phyloP scores from a whole-genome alignment of 2,888 invertebrate genomes.

The Melinaea menophilus region DNA sequence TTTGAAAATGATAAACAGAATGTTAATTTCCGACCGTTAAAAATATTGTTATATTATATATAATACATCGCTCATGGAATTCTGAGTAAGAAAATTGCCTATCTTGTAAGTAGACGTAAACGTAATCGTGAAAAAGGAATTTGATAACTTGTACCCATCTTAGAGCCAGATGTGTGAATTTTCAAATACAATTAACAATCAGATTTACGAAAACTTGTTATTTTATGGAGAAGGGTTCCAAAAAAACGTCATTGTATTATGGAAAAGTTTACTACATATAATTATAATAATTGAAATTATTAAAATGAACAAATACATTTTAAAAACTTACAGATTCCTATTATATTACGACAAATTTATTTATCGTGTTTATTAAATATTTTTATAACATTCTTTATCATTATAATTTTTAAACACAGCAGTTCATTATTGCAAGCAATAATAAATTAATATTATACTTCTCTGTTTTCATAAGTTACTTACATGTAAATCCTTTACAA shows the following conservation, averaged over 20 bases:
- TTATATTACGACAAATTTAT: too few species aligned
- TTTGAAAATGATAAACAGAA: slow-evolving; percentile 35
- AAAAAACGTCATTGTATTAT: too few species aligned
- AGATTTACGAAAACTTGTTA: too few species aligned
- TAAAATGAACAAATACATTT: too few species aligned
- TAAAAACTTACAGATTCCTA: too few species aligned
- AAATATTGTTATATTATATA: slow-evolving; percentile 59
- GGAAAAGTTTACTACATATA: too few species aligned
- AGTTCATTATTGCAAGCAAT: slow-evolving; percentile 12
- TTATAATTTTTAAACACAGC: too few species aligned
- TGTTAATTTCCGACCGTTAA: slow-evolving; percentile 48
- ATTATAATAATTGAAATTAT: too few species aligned
- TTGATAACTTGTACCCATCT: slow-evolving; percentile 69
- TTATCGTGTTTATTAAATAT: too few species aligned
- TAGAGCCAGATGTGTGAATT: slow-evolving; percentile 44
- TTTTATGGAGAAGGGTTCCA: too few species aligned
- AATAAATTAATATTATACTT: slow-evolving; percentile 7
- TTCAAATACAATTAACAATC: not conserved
- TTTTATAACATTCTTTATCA: too few species aligned
- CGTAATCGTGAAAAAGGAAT: slow-evolving; percentile 57
- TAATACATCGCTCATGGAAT: slow-evolving; percentile 71
- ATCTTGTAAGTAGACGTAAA: slow-evolving; percentile 55
- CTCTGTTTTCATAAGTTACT: slow-evolving; percentile 1
- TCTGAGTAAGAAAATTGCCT: slow-evolving; percentile 74
- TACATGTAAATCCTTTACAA: not conserved